Evolutionary conservation across 2,888 invertebrate genomes (phyloP), one percentile per base, ranked within the genome.

Genomic region (Pyrgus malvae): DNA sequence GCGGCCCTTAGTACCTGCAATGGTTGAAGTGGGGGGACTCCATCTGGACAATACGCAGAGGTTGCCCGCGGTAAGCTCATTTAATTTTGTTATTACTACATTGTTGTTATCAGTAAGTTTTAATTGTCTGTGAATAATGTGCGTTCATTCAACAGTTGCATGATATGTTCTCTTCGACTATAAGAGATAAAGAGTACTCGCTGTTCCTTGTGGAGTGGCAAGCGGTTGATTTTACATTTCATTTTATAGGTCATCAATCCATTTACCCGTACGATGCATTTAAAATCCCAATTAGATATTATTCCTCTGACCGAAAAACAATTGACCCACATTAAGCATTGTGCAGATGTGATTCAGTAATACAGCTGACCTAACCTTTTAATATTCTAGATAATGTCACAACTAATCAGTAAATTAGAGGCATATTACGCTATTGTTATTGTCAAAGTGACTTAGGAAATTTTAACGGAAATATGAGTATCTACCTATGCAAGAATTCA

Each of bases 1-100:
- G 7, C 79, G 91, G n/a, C 92, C 92, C 0, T 62, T 90, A 16
- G 89, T 91, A 1, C 92, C 92, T 0, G 82, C 89, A 50, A 63
- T 92, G 31, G 78, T 92, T 8, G 92, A 92, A 79, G 88, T 92
- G 6, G 92, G 91, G 16, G 92, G 92, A 4, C 63, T 92, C 37
- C 92, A 92, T 66, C 74, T 91, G 35, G 87, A 90, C 63, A 83
- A 89, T 12, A 66, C 76, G 2, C 85, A 84, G 64, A 75, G 66
- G 41, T 69, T 92, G 44, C 72, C 90, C 7, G 71, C 76, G 71
- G 92, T 92, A 71, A 78, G 70, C 62, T 53, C 16, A 42, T 25
- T 35, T 19, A 35, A 46, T 2, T 11, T 23, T 16, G 11, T 27
- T 5, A 11, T 35, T 14, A 11, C 12, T 35, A 35, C 33, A 33